phyloP scores from a whole-genome alignment of 1,140 invertebrate genomes.

The Polypedilum pembai region DNA sequence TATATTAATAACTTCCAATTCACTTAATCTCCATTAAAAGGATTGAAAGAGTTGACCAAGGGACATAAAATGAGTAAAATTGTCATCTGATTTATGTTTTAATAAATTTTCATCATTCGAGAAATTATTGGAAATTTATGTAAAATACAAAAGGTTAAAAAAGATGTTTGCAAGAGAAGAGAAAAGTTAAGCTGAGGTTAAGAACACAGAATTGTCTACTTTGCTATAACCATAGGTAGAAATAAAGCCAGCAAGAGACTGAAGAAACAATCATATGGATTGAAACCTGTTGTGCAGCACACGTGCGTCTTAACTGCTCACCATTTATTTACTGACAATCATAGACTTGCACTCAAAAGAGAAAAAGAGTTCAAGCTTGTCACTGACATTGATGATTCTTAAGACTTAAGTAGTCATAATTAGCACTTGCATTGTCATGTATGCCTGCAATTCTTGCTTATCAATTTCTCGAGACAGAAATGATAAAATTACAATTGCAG shows the following conservation, averaged over 20 bases:
- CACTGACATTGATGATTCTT: too few species aligned
- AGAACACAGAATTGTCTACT: too few species aligned
- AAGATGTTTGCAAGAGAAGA: too few species aligned
- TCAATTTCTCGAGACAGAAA: too few species aligned
- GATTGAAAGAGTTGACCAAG: not conserved
- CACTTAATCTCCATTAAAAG: not conserved
- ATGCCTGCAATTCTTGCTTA: too few species aligned
- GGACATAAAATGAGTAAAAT: not conserved
- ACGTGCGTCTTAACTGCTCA: conserved; percentile 8
- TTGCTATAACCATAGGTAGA: not conserved
- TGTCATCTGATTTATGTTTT: not conserved
- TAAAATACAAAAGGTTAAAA: not conserved
- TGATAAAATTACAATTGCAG: too few species aligned
- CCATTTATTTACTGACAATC: conserved; percentile 2
- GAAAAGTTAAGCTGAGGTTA: too few species aligned
- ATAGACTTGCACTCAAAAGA: not conserved
- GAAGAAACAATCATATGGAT: not conserved
- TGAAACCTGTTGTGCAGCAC: conserved; percentile 6
- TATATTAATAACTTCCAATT: conserved; percentile 25
- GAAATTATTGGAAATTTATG: conserved; percentile 10
- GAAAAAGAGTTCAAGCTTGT: not conserved
- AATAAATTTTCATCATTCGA: not conserved
- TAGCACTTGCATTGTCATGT: too few species aligned
- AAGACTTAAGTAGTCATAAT: not conserved
- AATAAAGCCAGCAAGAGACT: not conserved